Evolutionary conservation across 2,113 vertebrate genomes (phyloP), one percentile per base, ranked within the genome.

Genomic region (Glaucidium brasilianum): DNA sequence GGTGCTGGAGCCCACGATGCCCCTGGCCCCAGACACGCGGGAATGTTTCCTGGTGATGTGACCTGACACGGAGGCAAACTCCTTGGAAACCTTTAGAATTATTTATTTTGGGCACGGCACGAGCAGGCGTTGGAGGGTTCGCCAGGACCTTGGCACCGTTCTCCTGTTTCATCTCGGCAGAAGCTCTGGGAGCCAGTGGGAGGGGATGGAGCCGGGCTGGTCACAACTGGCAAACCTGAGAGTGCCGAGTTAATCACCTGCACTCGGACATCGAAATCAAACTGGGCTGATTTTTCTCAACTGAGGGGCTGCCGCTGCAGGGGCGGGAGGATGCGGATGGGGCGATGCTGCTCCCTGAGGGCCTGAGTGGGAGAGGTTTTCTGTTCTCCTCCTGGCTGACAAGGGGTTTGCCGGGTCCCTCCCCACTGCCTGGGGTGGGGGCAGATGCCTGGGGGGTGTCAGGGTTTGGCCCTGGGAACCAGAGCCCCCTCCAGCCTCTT

Each of bases 91-190:
- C 91, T 75, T 56, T 34, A 37, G 77, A 27, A 76, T 58, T 4
- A 6, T 96, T 97, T 97, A 97, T 95, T 97, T 53, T 85, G 86
- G 71, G 92, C 25, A 47, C 75, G 45, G 80, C 35, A 29, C 68
- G 37, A 71, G 58, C 68, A 25, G 1, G 13, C 0, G 0, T n/a
- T 32, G 5, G 79, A 34, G 64, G 63, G 15, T 52, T 85, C 0
- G 0, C 72, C 35, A 10, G 12, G 66, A 23, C 43, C 71, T 23
- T 50, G 21, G 66, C 72, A n/a, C n/a, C n/a, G n/a, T n/a, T n/a
- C n/a, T n/a, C n/a, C n/a, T n/a, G n/a, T n/a, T n/a, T n/a, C n/a
- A n/a, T n/a, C n/a, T n/a, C n/a, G n/a, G n/a, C n/a, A n/a, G n/a
- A n/a, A 43, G 73, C 32, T 68, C 23, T 45, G 4, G 8, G 80